A percentile compares a stretch with the other conserved stretches of the same genome.
phyloP scores from a whole-genome alignment of 2,797 vertebrate genomes.

The Hoplostethus atlanticus region DNA sequence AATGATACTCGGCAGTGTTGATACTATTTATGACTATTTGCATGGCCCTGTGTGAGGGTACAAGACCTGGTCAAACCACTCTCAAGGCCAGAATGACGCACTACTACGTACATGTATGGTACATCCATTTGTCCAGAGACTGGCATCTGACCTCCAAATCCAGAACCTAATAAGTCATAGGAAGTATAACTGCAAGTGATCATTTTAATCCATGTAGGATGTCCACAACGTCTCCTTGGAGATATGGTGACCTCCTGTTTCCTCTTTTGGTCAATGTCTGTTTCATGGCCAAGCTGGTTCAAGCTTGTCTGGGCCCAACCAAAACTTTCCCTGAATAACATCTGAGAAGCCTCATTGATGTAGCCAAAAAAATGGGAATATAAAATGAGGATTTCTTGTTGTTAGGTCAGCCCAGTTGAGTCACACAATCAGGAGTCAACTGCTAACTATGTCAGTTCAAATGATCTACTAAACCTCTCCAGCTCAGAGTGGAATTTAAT shows the following conservation, averaged over 20 bases:
- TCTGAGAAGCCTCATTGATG: conserved; percentile 9
- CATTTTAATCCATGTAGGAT: neutral
- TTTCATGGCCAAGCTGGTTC: conserved; percentile 23
- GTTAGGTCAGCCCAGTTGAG: conserved; percentile 12
- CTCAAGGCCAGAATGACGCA: neutral
- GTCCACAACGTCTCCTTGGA: neutral
- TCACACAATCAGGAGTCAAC: conserved; percentile 14
- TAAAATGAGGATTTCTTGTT: conserved; percentile 1
- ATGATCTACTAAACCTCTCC: conserved; percentile 10
- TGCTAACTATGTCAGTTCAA: neutral
- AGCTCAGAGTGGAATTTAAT: conserved; percentile 23
- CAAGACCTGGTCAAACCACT: neutral
- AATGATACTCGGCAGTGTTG: conserved; percentile 53
- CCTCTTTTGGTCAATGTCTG: neutral
- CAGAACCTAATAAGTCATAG: neutral
- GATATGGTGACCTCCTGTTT: neutral
- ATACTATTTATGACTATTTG: conserved; percentile 28
- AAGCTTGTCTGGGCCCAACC: neutral
- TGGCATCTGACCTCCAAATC: conserved; percentile 10
- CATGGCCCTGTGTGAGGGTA: conserved; percentile 29
- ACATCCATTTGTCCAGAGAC: too few species aligned
- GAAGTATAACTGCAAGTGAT: neutral
- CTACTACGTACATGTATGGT: too few species aligned
- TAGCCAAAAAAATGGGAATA: neutral
- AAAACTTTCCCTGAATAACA: conserved; percentile 48